Evolutionary conservation across 2,888 invertebrate species (phyloP), one percentile per base, ranked within the genome.

Genomic region (Synergus laeviventris): DNA sequence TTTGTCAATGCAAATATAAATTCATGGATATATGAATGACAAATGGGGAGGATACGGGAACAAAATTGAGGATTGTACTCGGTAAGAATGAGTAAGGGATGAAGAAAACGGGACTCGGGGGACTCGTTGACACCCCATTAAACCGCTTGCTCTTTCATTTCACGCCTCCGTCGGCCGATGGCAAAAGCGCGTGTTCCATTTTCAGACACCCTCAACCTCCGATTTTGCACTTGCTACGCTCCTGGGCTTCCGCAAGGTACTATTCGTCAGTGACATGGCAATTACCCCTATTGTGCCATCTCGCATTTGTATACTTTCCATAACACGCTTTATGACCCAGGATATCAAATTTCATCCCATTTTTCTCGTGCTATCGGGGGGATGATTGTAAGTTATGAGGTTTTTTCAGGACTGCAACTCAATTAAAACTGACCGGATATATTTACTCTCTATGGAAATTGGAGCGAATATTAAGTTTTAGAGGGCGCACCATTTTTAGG

Each of bases 81-180:
- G n/a, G 74, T 62, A 70, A 81, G 60, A 81, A 80, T 49, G 79
- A 78, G 80, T 77, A 76, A 81, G 85, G 86, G 86, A 76, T 82
- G 82, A 87, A 87, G 87, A 87, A 76, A 91, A 91, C 86, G 86
- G 88, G 85, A 85, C 91, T 89, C 91, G 62, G 80, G 91, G 89
- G 91, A 87, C 89, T 91, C 91, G 91, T 91, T 90, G 88, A 86
- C 88, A 89, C 89, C 89, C 91, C 86, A 91, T 91, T 90, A 90
- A 85, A 88, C 83, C 85, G 82, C 87, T 88, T 87, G 88, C 85
- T 87, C 87, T 87, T 89, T 86, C 87, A 88, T 88, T 88, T 86
- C 86, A 84, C 84, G 79, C n/a, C n/a, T n/a, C 39, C 64, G 64
- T 56, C 76, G 80, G 81, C 81, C 76, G 83, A 85, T 83, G 80